Conservation (phyloP, 2,888 invertebrate species). For the Cheilosia impressa region DNA sequence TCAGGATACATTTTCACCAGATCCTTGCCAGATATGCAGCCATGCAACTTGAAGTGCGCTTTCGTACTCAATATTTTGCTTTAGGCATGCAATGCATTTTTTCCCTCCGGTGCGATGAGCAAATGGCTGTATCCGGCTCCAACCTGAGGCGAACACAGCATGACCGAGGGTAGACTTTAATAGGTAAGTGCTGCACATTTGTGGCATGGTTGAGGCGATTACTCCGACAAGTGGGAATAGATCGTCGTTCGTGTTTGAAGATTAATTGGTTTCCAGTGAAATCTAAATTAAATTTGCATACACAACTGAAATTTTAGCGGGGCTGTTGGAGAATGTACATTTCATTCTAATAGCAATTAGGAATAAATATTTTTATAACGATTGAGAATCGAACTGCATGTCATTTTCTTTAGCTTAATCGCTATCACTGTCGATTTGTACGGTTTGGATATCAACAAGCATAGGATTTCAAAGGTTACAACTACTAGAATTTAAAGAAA, state of each 20-base stretch:
- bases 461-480: too few relatives aligned
- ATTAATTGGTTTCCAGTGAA: slow-evolving; percentile 11
- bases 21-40: neutral
- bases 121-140: slow-evolving; percentile 17
- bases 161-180: neutral
- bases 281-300: neutral
- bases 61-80: neutral
- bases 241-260: neutral
- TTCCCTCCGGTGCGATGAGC: slow-evolving; percentile 1
- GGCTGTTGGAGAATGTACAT: too few relatives aligned
- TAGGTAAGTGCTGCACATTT: neutral
- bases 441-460: too few relatives aligned
- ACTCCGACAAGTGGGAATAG: neutral
- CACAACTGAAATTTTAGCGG: neutral
- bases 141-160: neutral
- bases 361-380: too few relatives aligned
- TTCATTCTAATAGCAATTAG: too few relatives aligned
- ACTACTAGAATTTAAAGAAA: too few relatives aligned
- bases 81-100: neutral
- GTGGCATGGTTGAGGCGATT: neutral
- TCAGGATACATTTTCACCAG: slow-evolving; percentile 4
- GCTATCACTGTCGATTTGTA: too few relatives aligned
- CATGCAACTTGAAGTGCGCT: slow-evolving; percentile 23
- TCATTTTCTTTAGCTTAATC: too few relatives aligned
- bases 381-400: too few relatives aligned